Percentiles rank a stretch among this genome's conserved stretches.
Evolutionary conservation across 2,888 invertebrate species (phyloP).

Genomic region (Selenia dentaria): DNA sequence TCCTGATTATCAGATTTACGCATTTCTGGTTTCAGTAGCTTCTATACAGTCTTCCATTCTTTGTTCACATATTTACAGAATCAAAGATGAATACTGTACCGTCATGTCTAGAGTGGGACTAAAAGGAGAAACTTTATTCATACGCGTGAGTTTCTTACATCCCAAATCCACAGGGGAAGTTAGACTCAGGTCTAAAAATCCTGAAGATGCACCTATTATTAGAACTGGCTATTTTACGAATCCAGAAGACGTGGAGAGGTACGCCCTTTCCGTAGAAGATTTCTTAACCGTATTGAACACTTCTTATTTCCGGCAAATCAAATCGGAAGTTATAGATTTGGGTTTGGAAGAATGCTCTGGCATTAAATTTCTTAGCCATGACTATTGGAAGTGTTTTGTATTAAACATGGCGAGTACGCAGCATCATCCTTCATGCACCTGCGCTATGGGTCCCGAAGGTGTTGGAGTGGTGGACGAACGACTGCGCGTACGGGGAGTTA

Average conservation of each 20-base stretch:
- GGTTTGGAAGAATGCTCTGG: constrained; percentile 40
- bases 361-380: constrained; percentile 36
- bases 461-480: constrained; percentile 51
- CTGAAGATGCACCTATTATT: constrained; percentile 46
- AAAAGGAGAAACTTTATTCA: constrained; percentile 30
- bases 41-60: constrained; percentile 22
- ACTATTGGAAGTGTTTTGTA: constrained; percentile 56
- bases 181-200: constrained; percentile 37
- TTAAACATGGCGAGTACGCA: constrained; percentile 82
- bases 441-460: constrained; percentile 55
- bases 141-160: constrained; percentile 37
- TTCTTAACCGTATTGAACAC: constrained; percentile 45
- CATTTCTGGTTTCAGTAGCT: not conserved
- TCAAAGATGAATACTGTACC: constrained; percentile 3
- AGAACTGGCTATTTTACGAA: constrained; percentile 42
- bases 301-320: constrained; percentile 39
- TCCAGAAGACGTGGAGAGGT: constrained; percentile 43
- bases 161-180: constrained; percentile 51
- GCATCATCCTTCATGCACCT: constrained; percentile 71
- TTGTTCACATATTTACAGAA: constrained; percentile 30
- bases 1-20: constrained; percentile 47
- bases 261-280: constrained; percentile 43
- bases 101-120: constrained; percentile 1
- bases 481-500: constrained; percentile 72
- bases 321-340: constrained; percentile 40